Evolutionary conservation across 1,140 invertebrate species (phyloP), one percentile per base, ranked within the genome.

Genomic region (Vanessa atalanta): DNA sequence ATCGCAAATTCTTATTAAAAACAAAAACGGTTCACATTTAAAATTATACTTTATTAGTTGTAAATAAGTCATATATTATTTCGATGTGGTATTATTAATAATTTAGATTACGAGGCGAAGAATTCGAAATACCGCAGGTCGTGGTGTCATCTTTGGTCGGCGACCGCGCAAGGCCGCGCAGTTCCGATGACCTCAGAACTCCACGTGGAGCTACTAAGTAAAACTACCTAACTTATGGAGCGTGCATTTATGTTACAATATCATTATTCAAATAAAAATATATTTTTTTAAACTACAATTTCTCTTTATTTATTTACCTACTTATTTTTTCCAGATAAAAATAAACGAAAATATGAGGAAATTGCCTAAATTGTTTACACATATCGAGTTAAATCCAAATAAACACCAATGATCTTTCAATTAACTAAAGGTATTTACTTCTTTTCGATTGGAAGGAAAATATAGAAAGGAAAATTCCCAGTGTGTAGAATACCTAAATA

Each of bases 81-180:
- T 47, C 60, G 55, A 48, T 11, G 43, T 47, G n/a, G 26, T 47
- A 60, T 63, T 61, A 73, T 65, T 72, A 69, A 73, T 80, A 75
- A 82, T 82, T 80, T 70, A 79, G 74, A 82, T 81, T 74, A 71
- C 71, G 78, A 77, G 72, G 71, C 51, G 69, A 76, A 74, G 66
- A 74, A 79, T 79, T 79, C 73, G 57, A 88, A 88, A 86, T 88
- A 84, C 83, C 85, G 78, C 80, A 81, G 85, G 81, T 85, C 81
- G 82, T 61, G 68, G 80, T 86, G 82, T 85, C 83, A 88, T 77
- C 75, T 80, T 84, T 89, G 89, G 87, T 85, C 87, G 85, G 86
- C 88, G 89, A 90, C 88, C 88, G 84, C 75, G 82, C 88, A 91
- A 91, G 89, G 89, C 88, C 89, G 87, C 81, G 66, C 71, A 80